phyloP scores from a whole-genome alignment of 1,140 invertebrate species.

The Apis florea region DNA sequence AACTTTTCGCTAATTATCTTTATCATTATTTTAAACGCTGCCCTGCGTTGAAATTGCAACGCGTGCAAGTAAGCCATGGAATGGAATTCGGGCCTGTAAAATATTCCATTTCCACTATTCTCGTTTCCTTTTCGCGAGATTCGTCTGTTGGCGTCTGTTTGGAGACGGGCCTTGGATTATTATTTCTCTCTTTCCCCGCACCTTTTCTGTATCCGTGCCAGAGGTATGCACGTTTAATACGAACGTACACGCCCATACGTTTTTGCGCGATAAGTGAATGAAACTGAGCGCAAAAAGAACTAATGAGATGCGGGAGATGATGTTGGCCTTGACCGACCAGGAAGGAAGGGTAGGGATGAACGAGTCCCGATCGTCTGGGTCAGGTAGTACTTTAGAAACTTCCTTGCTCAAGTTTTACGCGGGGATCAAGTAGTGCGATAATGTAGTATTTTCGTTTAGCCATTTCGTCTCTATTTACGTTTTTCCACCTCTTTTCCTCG shows the following conservation, averaged over 20 bases:
- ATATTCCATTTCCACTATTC: not conserved
- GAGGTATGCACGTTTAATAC: conserved; percentile 46
- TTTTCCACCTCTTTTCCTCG: not conserved
- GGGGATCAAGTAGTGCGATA: conserved; percentile 43
- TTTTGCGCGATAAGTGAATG: conserved; percentile 64
- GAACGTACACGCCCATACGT: conserved; percentile 48
- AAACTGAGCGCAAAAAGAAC: conserved; percentile 65
- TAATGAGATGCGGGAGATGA: conserved; percentile 68
- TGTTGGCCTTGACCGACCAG: conserved; percentile 74
- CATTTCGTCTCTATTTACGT: not conserved
- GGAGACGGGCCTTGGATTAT: conserved; percentile 5
- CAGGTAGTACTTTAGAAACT: conserved; percentile 59
- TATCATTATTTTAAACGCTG: too few species aligned
- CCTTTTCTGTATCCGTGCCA: conserved; percentile 3
- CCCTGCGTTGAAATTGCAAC: not conserved
- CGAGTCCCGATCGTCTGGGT: conserved; percentile 67
- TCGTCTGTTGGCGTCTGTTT: not conserved
- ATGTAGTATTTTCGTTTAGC: conserved; percentile 41
- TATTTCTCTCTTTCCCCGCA: too few species aligned
- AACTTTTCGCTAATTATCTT: too few species aligned
- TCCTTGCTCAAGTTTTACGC: conserved; percentile 63
- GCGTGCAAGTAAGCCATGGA: not conserved
- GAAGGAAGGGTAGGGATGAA: conserved; percentile 66
- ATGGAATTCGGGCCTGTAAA: not conserved
- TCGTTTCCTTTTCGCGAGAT: not conserved